Percentiles rank a stretch among this genome's conserved stretches.
Evolutionary conservation across 2,888 invertebrate genomes (phyloP).

Genomic region (Lasioglossum leucozonium): DNA sequence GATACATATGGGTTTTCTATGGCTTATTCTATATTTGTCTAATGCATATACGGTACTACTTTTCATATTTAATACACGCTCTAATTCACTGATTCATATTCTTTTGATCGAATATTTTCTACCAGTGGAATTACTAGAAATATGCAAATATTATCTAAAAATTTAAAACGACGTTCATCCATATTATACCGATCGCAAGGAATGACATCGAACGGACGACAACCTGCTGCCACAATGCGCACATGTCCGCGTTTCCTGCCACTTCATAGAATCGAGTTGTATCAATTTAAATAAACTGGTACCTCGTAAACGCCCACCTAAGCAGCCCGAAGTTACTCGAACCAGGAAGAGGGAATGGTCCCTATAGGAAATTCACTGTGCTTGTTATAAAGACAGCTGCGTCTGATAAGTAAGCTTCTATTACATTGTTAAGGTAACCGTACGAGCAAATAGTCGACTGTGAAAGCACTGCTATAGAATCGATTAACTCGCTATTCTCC

Average conservation of each 20-base stretch:
- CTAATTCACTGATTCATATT: background rate
- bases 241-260: conserved; percentile 28
- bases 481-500: background rate
- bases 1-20: too few species aligned
- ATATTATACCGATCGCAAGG: background rate
- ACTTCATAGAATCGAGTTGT: conserved; percentile 40
- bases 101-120: background rate
- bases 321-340: conserved; percentile 27
- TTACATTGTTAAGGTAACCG: conserved; percentile 12
- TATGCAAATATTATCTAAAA: background rate
- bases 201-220: conserved; percentile 9
- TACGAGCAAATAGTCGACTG: conserved; percentile 3
- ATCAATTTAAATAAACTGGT: conserved; percentile 60
- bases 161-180: background rate
- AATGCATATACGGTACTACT: too few species aligned
- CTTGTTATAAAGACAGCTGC: conserved; percentile 24
- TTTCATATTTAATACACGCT: background rate
- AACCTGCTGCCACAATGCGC: conserved; percentile 44
- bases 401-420: conserved; percentile 23
- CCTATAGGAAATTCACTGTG: conserved; percentile 34
- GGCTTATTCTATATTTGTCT: too few species aligned
- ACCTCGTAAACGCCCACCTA: conserved; percentile 61
- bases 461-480: background rate
- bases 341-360: conserved; percentile 44
- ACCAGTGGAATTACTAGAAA: background rate